These are phyloP conservation scores for Perca schrenkii DNA, from an alignment of 2,113 vertebrate genomes.

Conservation along the genomic window DNA sequence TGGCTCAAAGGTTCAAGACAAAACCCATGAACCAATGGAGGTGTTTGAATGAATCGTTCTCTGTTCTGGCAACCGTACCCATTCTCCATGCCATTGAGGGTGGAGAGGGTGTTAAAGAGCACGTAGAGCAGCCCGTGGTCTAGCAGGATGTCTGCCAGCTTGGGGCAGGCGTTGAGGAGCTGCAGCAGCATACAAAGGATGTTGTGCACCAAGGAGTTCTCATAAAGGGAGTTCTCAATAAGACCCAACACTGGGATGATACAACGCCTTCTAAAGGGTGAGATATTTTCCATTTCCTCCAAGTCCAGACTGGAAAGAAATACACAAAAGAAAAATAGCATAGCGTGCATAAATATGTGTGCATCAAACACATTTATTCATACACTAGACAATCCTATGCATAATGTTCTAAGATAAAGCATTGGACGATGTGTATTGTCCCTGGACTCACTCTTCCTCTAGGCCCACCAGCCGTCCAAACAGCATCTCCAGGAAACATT, in stretches of 20 bases:
- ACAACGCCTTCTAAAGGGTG: conserved; percentile 93
- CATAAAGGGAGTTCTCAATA: conserved; percentile 94
- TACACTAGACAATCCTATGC: not conserved
- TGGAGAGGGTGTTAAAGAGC: conserved; percentile 94
- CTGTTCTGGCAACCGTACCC: conserved; percentile 84
- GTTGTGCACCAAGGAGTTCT: conserved; percentile 93
- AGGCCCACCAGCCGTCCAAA: conserved; percentile 90
- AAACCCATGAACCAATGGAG: conserved; percentile 29
- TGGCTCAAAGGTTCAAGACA: conserved; percentile 42
- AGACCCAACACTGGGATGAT: conserved; percentile 94
- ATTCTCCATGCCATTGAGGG: conserved; percentile 94
- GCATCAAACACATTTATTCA: conserved; percentile 2
- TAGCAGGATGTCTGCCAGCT: conserved; percentile 95
- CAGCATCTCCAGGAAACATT: conserved; percentile 95
- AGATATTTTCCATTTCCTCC: conserved; percentile 92
- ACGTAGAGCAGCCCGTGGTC: conserved; percentile 97
- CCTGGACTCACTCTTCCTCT: conserved; percentile 91
- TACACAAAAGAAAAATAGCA: conserved; percentile 6
- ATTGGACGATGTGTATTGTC: not conserved
- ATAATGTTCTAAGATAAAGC: conserved; percentile 4
- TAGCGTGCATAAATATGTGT: not conserved
- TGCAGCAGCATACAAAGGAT: conserved; percentile 93
- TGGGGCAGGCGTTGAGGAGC: conserved; percentile 94
- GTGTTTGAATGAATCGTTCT: conserved; percentile 36
- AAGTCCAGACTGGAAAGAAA: conserved; percentile 88